Evolutionary conservation across 2,888 invertebrate genomes (phyloP).

Genomic region (Orthosia gothica): DNA sequence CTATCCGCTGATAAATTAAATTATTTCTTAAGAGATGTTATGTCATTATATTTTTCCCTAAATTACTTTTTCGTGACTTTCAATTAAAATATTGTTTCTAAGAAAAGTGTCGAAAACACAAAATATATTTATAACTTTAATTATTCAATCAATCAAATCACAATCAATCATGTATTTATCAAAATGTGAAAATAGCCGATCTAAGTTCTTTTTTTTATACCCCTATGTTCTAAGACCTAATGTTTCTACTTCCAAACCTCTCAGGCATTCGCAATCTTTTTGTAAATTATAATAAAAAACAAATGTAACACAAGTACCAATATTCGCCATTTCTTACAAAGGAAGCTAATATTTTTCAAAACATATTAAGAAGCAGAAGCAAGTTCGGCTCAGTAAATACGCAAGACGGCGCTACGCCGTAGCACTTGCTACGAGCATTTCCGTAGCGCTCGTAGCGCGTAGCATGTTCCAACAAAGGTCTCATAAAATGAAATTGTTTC

Average conservation of each 20-base stretch:
- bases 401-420: slow-evolving; percentile 59
- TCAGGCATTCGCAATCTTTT: too few species aligned
- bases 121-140: background rate
- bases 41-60: background rate
- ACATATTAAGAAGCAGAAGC: slow-evolving; percentile 5
- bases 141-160: background rate
- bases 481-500: slow-evolving; percentile 30
- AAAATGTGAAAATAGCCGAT: too few species aligned
- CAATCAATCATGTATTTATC: too few species aligned
- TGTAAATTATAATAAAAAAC: background rate
- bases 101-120: slow-evolving; percentile 5
- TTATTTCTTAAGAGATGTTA: slow-evolving; percentile 4
- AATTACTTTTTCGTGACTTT: background rate
- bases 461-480: slow-evolving; percentile 23
- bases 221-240: too few species aligned
- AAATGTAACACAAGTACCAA: background rate
- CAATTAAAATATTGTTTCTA: background rate
- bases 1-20: slow-evolving; percentile 26
- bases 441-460: slow-evolving; percentile 63
- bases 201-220: too few species aligned
- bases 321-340: background rate
- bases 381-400: slow-evolving; percentile 27
- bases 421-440: slow-evolving; percentile 58
- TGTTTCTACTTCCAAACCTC: background rate
- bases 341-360: slow-evolving; percentile 19